phyloP scores from a whole-genome alignment of 2,797 vertebrate genomes.

The Rhynchotus rufescens region DNA sequence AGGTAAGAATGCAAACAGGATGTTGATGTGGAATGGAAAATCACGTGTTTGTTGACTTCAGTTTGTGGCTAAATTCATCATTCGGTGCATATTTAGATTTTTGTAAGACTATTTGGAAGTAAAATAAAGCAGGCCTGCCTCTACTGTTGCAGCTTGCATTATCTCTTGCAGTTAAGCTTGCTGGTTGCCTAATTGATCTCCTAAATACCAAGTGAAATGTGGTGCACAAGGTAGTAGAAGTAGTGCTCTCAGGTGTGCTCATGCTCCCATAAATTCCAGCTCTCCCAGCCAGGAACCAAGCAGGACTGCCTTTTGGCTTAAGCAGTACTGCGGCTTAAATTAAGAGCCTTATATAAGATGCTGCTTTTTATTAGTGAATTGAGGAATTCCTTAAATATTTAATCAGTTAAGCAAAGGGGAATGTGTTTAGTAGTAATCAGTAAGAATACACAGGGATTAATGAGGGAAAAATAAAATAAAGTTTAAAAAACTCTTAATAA shows the following conservation, averaged over 20 bases:
- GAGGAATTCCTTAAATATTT: not conserved
- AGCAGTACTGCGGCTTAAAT: not conserved
- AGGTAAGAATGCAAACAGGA: constrained; percentile 81
- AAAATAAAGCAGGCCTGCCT: not conserved
- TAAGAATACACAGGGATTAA: not conserved
- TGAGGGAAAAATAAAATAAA: not conserved
- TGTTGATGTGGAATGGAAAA: not conserved
- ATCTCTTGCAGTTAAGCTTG: not conserved
- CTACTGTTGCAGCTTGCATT: not conserved
- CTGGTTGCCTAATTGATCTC: not conserved
- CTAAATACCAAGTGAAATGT: not conserved
- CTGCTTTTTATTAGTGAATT: not conserved
- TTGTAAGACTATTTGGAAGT: not conserved
- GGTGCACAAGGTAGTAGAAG: not conserved
- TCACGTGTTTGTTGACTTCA: not conserved
- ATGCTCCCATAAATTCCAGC: not conserved
- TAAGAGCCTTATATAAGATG: not conserved
- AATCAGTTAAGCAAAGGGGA: not conserved
- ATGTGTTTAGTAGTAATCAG: not conserved
- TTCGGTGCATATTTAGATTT: not conserved
- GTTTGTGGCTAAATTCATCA: not conserved
- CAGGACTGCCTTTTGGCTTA: not conserved
- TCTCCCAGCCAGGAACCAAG: not conserved
- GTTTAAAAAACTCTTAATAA: not conserved
- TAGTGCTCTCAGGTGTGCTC: not conserved